Evolutionary conservation across 2,888 invertebrate genomes (phyloP).

Genomic region (Catocala sponsa): DNA sequence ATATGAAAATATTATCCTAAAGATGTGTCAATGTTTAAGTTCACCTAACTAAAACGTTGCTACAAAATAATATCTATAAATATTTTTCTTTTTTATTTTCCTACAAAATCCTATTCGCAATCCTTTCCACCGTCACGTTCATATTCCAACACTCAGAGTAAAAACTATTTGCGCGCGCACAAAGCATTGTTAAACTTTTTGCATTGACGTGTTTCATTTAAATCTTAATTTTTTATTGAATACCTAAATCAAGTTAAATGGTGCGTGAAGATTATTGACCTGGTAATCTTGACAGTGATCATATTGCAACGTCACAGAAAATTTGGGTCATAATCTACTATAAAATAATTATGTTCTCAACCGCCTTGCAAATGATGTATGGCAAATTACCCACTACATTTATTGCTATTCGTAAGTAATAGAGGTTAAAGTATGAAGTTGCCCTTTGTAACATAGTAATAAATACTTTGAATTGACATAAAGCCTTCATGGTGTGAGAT

Average conservation of each 20-base stretch:
- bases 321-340: too few species aligned
- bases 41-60: too few species aligned
- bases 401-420: too few species aligned
- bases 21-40: too few species aligned
- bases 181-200: slow-evolving; percentile 20
- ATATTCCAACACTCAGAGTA: slow-evolving; percentile 3
- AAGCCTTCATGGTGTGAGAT: too few species aligned
- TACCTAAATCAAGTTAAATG: slow-evolving; percentile 1
- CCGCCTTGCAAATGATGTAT: background rate
- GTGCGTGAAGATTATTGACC: slow-evolving; percentile 29
- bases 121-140: slow-evolving; percentile 19
- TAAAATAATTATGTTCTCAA: background rate
- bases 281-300: background rate
- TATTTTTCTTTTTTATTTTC: too few species aligned
- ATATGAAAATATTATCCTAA: too few species aligned
- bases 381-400: background rate
- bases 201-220: slow-evolving; percentile 4
- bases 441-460: too few species aligned
- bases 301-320: background rate
- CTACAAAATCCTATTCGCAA: too few species aligned
- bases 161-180: slow-evolving; percentile 18
- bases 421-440: too few species aligned
- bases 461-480: too few species aligned
- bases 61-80: too few species aligned
- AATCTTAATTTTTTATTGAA: background rate